Conservation (phyloP, 2,113 vertebrate species). For the Pelodiscus sinensis region DNA sequence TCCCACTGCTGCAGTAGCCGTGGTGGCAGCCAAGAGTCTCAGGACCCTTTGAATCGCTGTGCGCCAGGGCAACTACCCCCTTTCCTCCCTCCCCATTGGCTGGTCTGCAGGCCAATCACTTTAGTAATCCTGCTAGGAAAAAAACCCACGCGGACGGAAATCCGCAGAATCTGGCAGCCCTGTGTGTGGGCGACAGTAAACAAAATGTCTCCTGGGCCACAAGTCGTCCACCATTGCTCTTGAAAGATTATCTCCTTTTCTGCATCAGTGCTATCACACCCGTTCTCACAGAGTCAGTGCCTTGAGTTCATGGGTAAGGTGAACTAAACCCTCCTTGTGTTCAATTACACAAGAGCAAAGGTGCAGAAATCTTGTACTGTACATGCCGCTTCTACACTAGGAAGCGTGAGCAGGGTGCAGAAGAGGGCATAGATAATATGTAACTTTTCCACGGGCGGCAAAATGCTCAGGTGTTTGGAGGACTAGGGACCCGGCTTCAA, state of each 20-base stretch:
- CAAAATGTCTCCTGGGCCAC: too few relatives aligned
- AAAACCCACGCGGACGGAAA: too few relatives aligned
- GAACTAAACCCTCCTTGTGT: fast-evolving
- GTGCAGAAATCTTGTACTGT: fast-evolving
- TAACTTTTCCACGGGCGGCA: fast-evolving
- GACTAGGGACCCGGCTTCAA: background rate
- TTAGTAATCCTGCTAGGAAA: too few relatives aligned
- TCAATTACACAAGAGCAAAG: too few relatives aligned
- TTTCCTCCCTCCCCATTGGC: too few relatives aligned
- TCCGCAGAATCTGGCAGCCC: too few relatives aligned
- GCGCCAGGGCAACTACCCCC: too few relatives aligned
- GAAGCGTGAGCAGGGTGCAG: fast-evolving
- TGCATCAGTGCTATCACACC: background rate
- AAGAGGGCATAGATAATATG: background rate
- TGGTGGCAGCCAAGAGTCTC: too few relatives aligned
- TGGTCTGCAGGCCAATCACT: too few relatives aligned
- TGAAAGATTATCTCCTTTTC: background rate
- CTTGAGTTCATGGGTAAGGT: background rate
- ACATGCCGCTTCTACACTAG: background rate
- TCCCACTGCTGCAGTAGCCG: too few relatives aligned
- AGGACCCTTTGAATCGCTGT: too few relatives aligned
- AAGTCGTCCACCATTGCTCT: background rate
- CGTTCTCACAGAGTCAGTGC: fast-evolving
- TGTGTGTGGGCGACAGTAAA: too few relatives aligned
- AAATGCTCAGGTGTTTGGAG: background rate